Conservation (phyloP, 2,797 vertebrate species). For the Ataeniobius toweri region DNA sequence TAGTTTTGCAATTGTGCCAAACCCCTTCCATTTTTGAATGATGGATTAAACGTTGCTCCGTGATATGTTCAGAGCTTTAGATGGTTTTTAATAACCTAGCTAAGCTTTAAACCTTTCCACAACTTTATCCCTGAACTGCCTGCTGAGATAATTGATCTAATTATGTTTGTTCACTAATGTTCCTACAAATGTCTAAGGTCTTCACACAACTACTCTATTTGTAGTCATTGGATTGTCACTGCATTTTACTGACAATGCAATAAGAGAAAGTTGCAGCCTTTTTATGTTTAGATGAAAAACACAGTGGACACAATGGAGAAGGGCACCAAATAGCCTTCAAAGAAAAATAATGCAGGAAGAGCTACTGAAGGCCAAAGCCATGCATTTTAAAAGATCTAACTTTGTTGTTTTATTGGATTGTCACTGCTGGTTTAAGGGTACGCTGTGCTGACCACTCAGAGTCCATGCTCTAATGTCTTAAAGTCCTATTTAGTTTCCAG, state of each 20-base stretch:
- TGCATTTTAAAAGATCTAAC: not conserved
- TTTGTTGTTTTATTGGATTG: not conserved
- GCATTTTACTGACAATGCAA: not conserved
- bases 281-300: not conserved
- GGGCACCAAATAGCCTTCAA: not conserved
- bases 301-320: not conserved
- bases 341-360: conserved; percentile 1
- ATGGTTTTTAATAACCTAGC: not conserved
- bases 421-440: not conserved
- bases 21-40: not conserved
- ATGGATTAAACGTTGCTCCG: not conserved
- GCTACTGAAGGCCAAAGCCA: not conserved
- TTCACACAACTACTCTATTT: not conserved
- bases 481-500: conserved; percentile 25
- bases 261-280: not conserved
- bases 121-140: not conserved
- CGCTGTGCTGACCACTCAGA: conserved; percentile 25
- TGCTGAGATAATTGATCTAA: not conserved
- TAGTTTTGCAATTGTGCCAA: not conserved
- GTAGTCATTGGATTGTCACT: not conserved
- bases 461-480: conserved; percentile 27
- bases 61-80: not conserved
- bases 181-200: not conserved
- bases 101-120: not conserved
- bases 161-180: not conserved